phyloP scores from a whole-genome alignment of 37 sponge, comb jelly and placozoan species.

The Diacarnus erythraeanus region DNA sequence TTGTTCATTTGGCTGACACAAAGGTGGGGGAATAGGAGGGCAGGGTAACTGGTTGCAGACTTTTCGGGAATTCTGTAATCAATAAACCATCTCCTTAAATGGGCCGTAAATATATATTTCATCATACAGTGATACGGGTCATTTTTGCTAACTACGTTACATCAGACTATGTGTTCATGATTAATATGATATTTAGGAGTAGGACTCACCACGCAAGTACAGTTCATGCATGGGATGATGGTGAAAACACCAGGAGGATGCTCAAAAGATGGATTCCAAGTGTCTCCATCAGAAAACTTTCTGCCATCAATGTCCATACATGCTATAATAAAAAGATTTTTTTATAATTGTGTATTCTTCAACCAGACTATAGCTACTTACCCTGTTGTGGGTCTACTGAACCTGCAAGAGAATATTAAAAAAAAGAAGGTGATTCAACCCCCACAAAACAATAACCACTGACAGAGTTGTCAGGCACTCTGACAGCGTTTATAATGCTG shows the following conservation, averaged over 20 bases:
- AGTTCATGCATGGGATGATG: slow-evolving; percentile 30
- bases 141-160: too few species aligned
- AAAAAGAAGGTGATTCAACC: too few species aligned
- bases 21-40: slow-evolving; percentile 20
- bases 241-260: slow-evolving; percentile 11
- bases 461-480: too few species aligned
- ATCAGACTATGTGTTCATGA: too few species aligned
- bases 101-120: background rate
- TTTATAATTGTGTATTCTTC: background rate
- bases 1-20: slow-evolving; percentile 32
- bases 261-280: slow-evolving; percentile 39
- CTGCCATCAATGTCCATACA: slow-evolving; percentile 3
- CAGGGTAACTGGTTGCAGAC: slow-evolving; percentile 27
- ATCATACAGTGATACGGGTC: background rate
- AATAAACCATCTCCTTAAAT: background rate
- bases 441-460: too few species aligned
- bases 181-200: too few species aligned
- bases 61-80: background rate
- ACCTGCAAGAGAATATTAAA: too few species aligned
- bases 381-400: too few species aligned
- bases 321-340: background rate
- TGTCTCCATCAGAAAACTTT: slow-evolving; percentile 21
- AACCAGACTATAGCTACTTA: too few species aligned
- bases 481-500: background rate
- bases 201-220: slow-evolving; percentile 40